Evolutionary conservation across 2,113 vertebrate species (phyloP).

Genomic region (mouse (Mus musculus)): DNA sequence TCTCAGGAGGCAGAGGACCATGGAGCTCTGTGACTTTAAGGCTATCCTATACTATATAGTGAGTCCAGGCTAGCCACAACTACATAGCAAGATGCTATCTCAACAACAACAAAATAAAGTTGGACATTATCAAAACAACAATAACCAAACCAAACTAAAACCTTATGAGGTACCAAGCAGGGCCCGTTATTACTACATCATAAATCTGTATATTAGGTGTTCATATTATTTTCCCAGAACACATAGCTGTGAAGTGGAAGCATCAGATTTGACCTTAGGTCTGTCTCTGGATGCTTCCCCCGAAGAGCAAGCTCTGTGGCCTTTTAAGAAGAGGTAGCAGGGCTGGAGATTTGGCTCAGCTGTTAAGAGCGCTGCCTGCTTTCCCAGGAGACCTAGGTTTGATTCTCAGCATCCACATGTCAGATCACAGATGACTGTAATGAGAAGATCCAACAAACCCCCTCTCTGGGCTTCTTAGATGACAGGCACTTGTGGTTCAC

Average conservation of each 20-base stretch:
- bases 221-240: not conserved
- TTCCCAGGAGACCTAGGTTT: not conserved
- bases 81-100: not conserved
- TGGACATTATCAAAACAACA: not conserved
- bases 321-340: not conserved
- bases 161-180: not conserved
- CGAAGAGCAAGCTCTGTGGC: not conserved
- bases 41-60: not conserved
- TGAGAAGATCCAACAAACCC: not conserved
- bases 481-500: not conserved
- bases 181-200: not conserved
- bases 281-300: not conserved
- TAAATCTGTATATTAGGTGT: not conserved
- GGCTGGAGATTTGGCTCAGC: not conserved
- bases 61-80: not conserved
- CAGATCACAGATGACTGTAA: not conserved
- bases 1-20: not conserved
- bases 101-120: not conserved
- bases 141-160: not conserved
- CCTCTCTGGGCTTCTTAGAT: not conserved
- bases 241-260: not conserved
- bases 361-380: not conserved
- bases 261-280: not conserved
- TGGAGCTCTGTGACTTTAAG: not conserved
- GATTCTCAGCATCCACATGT: not conserved